Percentiles rank a stretch among this genome's conserved stretches.
phyloP scores from a whole-genome alignment of 2,113 vertebrate genomes.

The Phylloscopus trochiloides region DNA sequence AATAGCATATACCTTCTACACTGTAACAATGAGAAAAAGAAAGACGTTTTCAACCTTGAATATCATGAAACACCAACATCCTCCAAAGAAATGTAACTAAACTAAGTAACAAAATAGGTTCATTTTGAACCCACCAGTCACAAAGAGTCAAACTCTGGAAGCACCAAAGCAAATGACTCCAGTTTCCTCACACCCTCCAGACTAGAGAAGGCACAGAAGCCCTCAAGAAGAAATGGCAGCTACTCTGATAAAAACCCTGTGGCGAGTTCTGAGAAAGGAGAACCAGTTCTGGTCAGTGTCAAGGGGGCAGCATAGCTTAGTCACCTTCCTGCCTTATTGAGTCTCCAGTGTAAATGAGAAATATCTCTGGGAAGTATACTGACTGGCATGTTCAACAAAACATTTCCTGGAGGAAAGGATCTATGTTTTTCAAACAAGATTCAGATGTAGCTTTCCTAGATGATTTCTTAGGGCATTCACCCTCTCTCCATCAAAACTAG shows the following conservation, averaged over 20 bases:
- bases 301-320: rapidly evolving
- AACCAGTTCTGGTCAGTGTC: not conserved
- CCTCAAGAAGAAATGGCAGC: not conserved
- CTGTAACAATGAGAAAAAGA: not conserved
- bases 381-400: not conserved
- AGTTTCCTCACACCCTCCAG: not conserved
- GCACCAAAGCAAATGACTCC: rapidly evolving
- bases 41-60: not conserved
- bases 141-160: not conserved
- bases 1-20: not conserved
- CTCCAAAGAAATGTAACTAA: not conserved
- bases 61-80: not conserved
- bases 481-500: rapidly evolving
- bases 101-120: not conserved
- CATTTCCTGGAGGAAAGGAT: not conserved
- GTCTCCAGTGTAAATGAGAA: not conserved
- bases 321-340: not conserved
- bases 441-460: not conserved
- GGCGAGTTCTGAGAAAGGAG: not conserved
- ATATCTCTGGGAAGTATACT: not conserved
- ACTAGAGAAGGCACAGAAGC: not conserved
- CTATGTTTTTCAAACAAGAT: not conserved
- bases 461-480: not conserved
- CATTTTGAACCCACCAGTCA: not conserved
- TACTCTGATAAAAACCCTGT: not conserved